These are phyloP conservation scores for Hyperoplus immaculatus DNA, from an alignment of 2,797 vertebrate genomes.

Conservation along the genomic window DNA sequence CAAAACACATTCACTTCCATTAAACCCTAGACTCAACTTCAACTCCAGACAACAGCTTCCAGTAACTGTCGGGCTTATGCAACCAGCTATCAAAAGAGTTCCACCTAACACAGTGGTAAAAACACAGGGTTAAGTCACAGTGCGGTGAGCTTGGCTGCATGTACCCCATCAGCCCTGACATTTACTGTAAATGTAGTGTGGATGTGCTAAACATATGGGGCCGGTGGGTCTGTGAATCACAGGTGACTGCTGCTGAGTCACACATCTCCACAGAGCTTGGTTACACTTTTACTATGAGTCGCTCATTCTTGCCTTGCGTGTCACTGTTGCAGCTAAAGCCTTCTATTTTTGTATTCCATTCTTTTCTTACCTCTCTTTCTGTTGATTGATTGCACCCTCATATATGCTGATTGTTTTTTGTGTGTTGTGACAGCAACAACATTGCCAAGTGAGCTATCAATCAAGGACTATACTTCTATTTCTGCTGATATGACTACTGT, in stretches of 20 bases:
- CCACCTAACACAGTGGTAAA: conserved; percentile 1
- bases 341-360: conserved; percentile 8
- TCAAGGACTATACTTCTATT: conserved; percentile 5
- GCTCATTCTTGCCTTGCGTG: conserved; percentile 53
- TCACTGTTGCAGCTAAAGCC: conserved; percentile 36
- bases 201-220: conserved; percentile 74
- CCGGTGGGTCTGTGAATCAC: conserved; percentile 71
- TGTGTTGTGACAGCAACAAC: conserved; percentile 33
- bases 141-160: conserved; percentile 41
- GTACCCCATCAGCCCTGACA: conserved; percentile 51
- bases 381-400: conserved; percentile 35
- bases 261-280: conserved; percentile 22
- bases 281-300: conserved; percentile 36
- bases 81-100: conserved; percentile 40
- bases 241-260: conserved; percentile 79
- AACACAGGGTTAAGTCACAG: conserved; percentile 44
- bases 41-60: conserved; percentile 44
- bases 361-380: background rate
- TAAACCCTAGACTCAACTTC: conserved; percentile 32
- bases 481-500: background rate
- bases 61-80: conserved; percentile 59
- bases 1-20: background rate
- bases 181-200: conserved; percentile 75
- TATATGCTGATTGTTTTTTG: conserved; percentile 28
- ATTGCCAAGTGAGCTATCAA: conserved; percentile 26